Conservation (phyloP, 2,888 invertebrate genomes). For the Lepetodrilus schrolli region DNA sequence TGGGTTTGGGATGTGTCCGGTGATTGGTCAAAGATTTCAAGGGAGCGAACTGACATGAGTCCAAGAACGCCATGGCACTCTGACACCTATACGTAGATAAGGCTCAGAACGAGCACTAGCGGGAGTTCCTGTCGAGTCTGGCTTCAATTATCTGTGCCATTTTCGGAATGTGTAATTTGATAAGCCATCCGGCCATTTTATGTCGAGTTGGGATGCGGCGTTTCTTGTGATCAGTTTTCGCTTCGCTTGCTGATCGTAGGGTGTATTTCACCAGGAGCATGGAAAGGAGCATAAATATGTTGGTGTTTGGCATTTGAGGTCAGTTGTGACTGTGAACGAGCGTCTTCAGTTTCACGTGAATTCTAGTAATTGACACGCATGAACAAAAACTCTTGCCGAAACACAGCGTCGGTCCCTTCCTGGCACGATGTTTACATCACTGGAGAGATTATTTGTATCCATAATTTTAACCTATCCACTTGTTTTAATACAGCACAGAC, state of each 20-base stretch:
- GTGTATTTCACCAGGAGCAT: neutral
- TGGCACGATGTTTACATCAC: no score
- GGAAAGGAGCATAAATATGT: conserved; percentile 3
- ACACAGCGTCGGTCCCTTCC: no score
- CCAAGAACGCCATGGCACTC: neutral
- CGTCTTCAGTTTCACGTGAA: conserved; percentile 10
- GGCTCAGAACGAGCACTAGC: neutral
- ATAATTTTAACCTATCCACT: no score
- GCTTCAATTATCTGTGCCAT: conserved; percentile 22
- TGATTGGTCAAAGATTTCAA: conserved; percentile 17
- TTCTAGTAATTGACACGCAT: neutral
- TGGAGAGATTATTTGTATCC: no score
- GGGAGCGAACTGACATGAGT: neutral
- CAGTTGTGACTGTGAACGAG: conserved; percentile 5
- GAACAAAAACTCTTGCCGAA: no score
- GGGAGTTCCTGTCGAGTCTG: neutral
- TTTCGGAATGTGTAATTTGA: conserved; percentile 24
- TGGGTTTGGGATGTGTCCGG: neutral
- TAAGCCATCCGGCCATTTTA: neutral
- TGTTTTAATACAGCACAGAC: no score
- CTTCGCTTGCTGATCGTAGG: neutral
- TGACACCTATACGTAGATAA: neutral
- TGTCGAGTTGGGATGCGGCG: neutral
- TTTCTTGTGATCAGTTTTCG: conserved; percentile 1
- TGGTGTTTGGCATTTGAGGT: conserved; percentile 5